Base-by-base conservation (phyloP, 2,113 vertebrate genomes). In the Penelope pileata region DNA sequence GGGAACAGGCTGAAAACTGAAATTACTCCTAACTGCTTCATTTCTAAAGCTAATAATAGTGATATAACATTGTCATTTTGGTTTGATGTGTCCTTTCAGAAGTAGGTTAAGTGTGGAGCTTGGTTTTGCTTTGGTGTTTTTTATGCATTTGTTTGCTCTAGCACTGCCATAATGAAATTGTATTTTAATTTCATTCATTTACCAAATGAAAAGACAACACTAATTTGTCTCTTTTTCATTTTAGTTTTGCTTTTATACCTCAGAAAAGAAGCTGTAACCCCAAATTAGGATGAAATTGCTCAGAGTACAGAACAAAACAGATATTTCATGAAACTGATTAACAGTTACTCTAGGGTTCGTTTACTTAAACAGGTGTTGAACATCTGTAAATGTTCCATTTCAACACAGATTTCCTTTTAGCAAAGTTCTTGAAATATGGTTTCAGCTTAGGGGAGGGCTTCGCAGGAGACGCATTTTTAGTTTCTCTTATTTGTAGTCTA, bases 131-230 rank as follows among this genome's bases (percentile, higher is more conserved):
- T 77, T 67, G 60, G 64, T 88, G 79, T 54, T 90, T 92, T 95
- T 47, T 45, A 62, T 91, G 42, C 88, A 76, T 94, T 87, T 60
- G 68, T 95, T 90, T 96, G 76, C 74, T 75, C 51, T 79, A 69
- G 63, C 34, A 69, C 40, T 93, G 66, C 58, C 81, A n/a, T 92
- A 96, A 92, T 95, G 76, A 93, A 96, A 95, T 95, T 88, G 84
- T 94, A 68, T 95, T 96, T 91, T 95, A 77, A 91, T 96, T 96
- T 97, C 59, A 82, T 95, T 96, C 88, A 84, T 88, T 90, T 94
- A 86, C 47, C 85, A 85, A 90, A 92, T 90, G 50, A 88, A 93
- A 93, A 87, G 86, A 91, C 60, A 82, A 75, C 66, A 56, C 26
- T 63, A 59, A 74, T 96, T 88, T 93, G 75, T 86, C 53, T 75